Percentiles rank a stretch among this genome's conserved stretches.
Conservation (phyloP, 2,113 vertebrate genomes). For the Epinephelus cyanopodus region DNA sequence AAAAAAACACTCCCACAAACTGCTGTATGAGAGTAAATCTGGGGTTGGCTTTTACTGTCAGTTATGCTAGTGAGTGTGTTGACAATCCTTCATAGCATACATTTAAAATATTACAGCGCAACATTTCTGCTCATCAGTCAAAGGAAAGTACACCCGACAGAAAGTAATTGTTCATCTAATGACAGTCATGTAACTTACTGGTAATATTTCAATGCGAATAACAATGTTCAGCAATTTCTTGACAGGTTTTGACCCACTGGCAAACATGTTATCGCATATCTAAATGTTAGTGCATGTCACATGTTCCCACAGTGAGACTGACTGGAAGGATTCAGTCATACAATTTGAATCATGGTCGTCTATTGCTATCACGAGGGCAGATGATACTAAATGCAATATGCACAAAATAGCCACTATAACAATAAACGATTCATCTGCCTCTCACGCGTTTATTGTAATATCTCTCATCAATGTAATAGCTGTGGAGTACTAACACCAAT, state of each 20-base stretch:
- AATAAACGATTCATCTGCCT: slow-evolving; percentile 2
- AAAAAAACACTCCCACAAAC: too few relatives aligned
- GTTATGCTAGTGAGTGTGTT: too few relatives aligned
- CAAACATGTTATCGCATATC: neutral
- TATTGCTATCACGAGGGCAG: neutral
- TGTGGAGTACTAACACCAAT: too few relatives aligned
- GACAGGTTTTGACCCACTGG: neutral
- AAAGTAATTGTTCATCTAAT: neutral
- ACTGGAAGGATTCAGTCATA: neutral
- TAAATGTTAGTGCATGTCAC: neutral
- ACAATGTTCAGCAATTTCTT: neutral
- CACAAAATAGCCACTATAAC: neutral
- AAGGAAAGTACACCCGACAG: neutral
- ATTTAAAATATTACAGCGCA: too few relatives aligned
- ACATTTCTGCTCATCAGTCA: neutral
- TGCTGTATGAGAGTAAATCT: too few relatives aligned
- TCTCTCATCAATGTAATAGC: neutral
- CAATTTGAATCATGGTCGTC: neutral
- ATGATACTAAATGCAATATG: neutral
- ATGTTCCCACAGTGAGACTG: neutral
- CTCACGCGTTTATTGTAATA: slow-evolving; percentile 2
- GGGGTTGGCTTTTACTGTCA: too few relatives aligned
- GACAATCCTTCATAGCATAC: too few relatives aligned
- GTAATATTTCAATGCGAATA: neutral
- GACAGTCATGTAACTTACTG: neutral